Conservation (phyloP, 2,113 vertebrate species). For the Menura novaehollandiae region DNA sequence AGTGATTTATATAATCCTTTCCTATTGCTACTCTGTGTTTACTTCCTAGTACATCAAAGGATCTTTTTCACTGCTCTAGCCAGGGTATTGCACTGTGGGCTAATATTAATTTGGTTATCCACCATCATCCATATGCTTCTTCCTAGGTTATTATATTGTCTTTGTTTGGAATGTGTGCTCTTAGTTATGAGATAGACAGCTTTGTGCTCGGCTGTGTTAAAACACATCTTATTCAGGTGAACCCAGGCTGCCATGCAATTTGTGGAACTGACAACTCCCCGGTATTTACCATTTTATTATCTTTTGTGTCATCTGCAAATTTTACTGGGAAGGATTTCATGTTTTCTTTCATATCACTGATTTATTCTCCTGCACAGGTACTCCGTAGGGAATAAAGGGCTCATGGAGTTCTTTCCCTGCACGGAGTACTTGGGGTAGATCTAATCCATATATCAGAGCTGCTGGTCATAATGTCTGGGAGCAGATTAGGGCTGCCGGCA, state of each 20-base stretch:
- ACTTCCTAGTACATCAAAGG: neutral
- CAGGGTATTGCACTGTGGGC: neutral
- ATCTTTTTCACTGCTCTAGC: neutral
- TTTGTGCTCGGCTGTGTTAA: slow-evolving; percentile 47
- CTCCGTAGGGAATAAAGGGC: slow-evolving; percentile 15
- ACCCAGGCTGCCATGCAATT: slow-evolving; percentile 19
- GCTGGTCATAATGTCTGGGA: slow-evolving; percentile 37
- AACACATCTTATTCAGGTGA: slow-evolving; percentile 48
- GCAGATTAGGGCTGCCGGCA: slow-evolving; percentile 30
- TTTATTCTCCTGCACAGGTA: slow-evolving; percentile 38
- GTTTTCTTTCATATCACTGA: slow-evolving; percentile 56
- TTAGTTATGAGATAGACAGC: slow-evolving; percentile 30
- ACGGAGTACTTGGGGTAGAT: neutral
- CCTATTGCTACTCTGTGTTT: neutral
- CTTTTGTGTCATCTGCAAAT: slow-evolving; percentile 63
- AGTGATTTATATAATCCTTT: slow-evolving; percentile 4
- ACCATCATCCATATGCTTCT: neutral
- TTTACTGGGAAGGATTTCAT: slow-evolving; percentile 51
- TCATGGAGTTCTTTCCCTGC: slow-evolving; percentile 9
- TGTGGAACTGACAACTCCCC: slow-evolving; percentile 15
- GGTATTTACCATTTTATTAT: slow-evolving; percentile 59
- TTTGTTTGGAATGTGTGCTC: slow-evolving; percentile 27
- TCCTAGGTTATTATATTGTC: neutral
- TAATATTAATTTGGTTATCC: slow-evolving; percentile 43
- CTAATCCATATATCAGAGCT: slow-evolving; percentile 57